Conservation (phyloP, 2,113 vertebrate genomes). For the Raja brachyura region DNA sequence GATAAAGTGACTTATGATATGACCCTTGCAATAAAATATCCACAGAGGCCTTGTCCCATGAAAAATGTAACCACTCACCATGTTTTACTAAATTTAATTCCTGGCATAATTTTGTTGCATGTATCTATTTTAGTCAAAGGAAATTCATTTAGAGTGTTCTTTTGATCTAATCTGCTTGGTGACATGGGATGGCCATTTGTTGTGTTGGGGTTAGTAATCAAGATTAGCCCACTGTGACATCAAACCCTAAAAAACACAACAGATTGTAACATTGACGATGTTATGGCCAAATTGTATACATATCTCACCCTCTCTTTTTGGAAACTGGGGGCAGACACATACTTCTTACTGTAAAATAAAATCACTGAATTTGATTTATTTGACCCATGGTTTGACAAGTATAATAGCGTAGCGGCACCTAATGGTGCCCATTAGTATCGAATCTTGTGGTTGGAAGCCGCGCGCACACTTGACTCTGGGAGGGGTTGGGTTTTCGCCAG, state of each 20-base stretch:
- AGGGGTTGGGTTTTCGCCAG: too few relatives aligned
- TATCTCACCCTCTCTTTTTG: neutral
- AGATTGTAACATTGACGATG: neutral
- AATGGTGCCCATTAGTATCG: too few relatives aligned
- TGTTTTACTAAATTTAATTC: neutral
- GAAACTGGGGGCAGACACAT: neutral
- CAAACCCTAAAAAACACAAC: neutral
- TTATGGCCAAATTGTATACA: neutral
- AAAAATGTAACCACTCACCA: neutral
- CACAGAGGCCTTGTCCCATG: neutral
- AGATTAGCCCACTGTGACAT: neutral
- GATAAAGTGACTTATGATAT: too few relatives aligned
- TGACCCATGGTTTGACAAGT: neutral
- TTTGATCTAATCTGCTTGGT: neutral
- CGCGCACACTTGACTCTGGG: too few relatives aligned
- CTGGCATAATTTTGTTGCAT: neutral
- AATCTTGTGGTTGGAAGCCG: too few relatives aligned
- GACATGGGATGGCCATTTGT: neutral
- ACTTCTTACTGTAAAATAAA: neutral
- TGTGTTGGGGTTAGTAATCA: neutral
- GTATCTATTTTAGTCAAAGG: neutral
- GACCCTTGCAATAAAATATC: neutral
- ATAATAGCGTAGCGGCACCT: too few relatives aligned
- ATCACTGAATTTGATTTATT: neutral
- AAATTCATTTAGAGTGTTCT: neutral